Evolutionary conservation across 2,113 vertebrate genomes (phyloP).

Genomic region (crab-eating macaque (Macaca fascicularis)): T2T-MFA8v1.1 NC_088375.1:100748501-100749000

Average conservation of each 20-base stretch:
- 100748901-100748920: constrained; percentile 55
- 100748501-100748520: neutral
- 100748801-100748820: constrained; percentile 53
- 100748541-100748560: neutral
- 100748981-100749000: constrained; percentile 28
- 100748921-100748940: constrained; percentile 37
- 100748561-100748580: neutral
- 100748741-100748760: constrained; percentile 43
- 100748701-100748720: constrained; percentile 23
- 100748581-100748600: neutral
- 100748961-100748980: constrained; percentile 41
- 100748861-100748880: constrained; percentile 66
- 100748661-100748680: neutral
- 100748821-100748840: constrained; percentile 54
- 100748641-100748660: neutral
- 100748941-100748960: constrained; percentile 46
- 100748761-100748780: neutral
- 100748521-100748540: neutral
- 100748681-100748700: neutral
- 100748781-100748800: constrained; percentile 47
- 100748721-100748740: neutral
- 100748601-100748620: neutral
- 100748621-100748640: neutral
- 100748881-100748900: constrained; percentile 72
- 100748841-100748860: constrained; percentile 63